A percentile compares a stretch with the other conserved stretches of the same genome.
Evolutionary conservation across 92 coral and sea anemone species (phyloP).

Genomic region (Palythoa caribaeorum): DNA sequence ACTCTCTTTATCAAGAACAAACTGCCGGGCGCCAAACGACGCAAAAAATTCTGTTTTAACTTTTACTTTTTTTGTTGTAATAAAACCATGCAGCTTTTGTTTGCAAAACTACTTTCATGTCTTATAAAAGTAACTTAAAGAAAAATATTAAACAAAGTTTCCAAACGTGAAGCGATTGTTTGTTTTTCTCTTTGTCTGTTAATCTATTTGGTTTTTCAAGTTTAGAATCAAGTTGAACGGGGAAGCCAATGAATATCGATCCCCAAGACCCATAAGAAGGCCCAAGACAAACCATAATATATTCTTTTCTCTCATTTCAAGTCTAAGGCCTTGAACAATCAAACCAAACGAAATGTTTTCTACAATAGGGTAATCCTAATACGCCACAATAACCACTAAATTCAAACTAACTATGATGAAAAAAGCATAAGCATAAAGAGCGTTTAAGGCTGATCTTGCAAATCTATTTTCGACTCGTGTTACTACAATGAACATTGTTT

Average conservation of each 20-base stretch:
- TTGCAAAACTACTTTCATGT: not conserved
- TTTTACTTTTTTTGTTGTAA: too few relatives aligned
- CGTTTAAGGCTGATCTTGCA: not conserved
- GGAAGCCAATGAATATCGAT: not conserved
- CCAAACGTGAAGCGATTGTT: not conserved
- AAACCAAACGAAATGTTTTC: not conserved
- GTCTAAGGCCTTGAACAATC: not conserved
- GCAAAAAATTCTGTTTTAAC: too few relatives aligned
- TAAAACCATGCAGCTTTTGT: not conserved
- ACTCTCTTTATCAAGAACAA: too few relatives aligned
- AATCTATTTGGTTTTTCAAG: not conserved
- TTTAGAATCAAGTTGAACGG: not conserved
- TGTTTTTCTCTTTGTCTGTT: conserved; percentile 5
- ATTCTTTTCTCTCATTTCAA: not conserved
- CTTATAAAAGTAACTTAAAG: not conserved
- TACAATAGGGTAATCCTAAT: not conserved
- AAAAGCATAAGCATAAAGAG: not conserved
- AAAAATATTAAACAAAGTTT: not conserved
- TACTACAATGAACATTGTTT: not conserved
- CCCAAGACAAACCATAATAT: not conserved
- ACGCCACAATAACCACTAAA: not conserved
- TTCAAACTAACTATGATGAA: not conserved
- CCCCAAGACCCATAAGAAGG: too few relatives aligned
- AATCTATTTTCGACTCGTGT: not conserved
- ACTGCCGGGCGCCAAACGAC: not conserved